These are phyloP conservation scores for Colostygia pectinataria DNA, from an alignment of 2,888 invertebrate genomes.

Conservation along the genomic window DNA sequence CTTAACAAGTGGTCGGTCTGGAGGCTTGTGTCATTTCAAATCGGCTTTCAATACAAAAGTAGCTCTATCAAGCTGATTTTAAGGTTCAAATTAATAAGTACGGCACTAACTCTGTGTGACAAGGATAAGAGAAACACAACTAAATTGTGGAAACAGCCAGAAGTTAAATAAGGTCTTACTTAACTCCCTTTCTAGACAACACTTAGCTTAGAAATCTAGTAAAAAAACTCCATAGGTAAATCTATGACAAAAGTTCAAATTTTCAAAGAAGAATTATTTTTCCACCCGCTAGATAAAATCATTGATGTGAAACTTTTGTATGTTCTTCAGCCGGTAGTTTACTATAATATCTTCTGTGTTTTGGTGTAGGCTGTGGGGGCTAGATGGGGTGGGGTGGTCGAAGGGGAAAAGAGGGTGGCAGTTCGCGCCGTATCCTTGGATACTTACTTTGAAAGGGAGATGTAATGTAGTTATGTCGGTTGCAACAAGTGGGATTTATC, in stretches of 20 bases:
- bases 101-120: no score
- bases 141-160: no score
- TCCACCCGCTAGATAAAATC: no score
- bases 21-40: slow-evolving; percentile 24
- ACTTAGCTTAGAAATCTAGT: no score
- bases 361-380: slow-evolving; percentile 10
- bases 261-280: no score
- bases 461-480: slow-evolving; percentile 39
- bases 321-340: neutral
- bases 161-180: no score
- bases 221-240: no score
- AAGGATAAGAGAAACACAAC: no score
- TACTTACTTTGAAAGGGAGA: slow-evolving; percentile 45
- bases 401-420: slow-evolving; percentile 27
- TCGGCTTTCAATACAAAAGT: neutral
- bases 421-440: slow-evolving; percentile 57
- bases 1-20: slow-evolving; percentile 54
- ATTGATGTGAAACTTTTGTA: neutral
- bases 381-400: slow-evolving; percentile 1
- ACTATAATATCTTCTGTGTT: neutral
- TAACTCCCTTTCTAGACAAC: no score
- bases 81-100: neutral
- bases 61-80: neutral
- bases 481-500: slow-evolving; percentile 61
- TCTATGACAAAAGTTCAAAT: no score